Evolutionary conservation across 2,888 invertebrate species (phyloP).

Genomic region (Byasa hedistus): DNA sequence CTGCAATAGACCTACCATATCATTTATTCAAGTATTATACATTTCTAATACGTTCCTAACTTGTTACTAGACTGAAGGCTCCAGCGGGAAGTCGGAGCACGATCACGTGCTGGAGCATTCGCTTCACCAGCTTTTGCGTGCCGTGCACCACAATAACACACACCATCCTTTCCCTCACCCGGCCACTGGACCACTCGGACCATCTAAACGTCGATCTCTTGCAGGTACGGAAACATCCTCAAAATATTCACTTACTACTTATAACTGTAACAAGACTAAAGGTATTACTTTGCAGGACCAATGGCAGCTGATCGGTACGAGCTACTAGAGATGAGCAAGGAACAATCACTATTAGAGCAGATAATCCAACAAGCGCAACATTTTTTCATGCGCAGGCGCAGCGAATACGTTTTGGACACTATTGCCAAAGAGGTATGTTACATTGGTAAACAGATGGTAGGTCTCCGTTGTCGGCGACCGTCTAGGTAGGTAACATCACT

Average conservation of each 20-base stretch:
- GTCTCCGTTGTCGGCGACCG: no score
- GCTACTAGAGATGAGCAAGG: constrained; percentile 92
- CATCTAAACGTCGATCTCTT: constrained; percentile 93
- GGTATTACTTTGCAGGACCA: no score
- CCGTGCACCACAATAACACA: constrained; percentile 94
- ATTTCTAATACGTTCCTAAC: neutral
- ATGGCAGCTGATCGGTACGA: constrained; percentile 93
- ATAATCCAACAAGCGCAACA: constrained; percentile 98
- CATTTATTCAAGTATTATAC: no score
- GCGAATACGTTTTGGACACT: constrained; percentile 95
- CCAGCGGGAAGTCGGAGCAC: constrained; percentile 84
- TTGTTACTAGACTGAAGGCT: constrained; percentile 48
- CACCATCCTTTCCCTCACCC: constrained; percentile 98
- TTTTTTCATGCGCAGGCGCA: constrained; percentile 93
- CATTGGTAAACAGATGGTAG: no score
- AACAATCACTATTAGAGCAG: constrained; percentile 95
- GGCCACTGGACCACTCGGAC: constrained; percentile 94
- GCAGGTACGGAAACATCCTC: constrained; percentile 80
- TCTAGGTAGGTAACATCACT: no score
- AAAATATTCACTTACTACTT: neutral
- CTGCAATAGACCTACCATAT: no score
- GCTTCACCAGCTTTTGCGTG: constrained; percentile 93
- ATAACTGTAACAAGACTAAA: no score
- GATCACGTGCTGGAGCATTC: constrained; percentile 99
- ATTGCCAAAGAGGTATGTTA: constrained; percentile 87